Conservation (phyloP, 2,113 vertebrate genomes). For the Leucoraja erinaceus region DNA sequence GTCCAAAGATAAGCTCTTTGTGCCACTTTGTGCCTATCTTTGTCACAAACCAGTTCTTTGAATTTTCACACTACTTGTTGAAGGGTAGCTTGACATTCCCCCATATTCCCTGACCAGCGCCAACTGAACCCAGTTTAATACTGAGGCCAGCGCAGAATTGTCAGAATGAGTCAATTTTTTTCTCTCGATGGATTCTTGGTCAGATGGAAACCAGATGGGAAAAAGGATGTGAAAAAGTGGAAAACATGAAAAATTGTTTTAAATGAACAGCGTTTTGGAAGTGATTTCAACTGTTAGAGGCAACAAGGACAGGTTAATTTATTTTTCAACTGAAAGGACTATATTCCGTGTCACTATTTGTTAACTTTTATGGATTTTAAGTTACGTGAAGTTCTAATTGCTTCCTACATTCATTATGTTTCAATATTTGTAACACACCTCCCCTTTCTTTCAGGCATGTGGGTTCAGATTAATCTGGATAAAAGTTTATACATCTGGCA, state of each 20-base stretch:
- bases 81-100: not conserved
- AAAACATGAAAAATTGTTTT: not conserved
- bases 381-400: not conserved
- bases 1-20: no score
- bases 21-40: no score
- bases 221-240: not conserved
- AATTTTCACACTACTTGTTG: not conserved
- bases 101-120: not conserved
- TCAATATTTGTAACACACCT: constrained; percentile 9
- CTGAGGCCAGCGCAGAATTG: not conserved
- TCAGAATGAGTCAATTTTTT: not conserved
- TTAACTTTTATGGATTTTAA: not conserved
- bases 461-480: not conserved
- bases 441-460: not conserved
- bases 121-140: not conserved
- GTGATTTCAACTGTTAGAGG: not conserved
- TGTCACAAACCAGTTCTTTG: no score
- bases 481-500: constrained; percentile 11
- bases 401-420: constrained; percentile 7
- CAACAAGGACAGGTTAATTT: not conserved
- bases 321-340: not conserved
- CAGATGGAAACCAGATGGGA: constrained; percentile 20
- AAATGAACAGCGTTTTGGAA: not conserved
- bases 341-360: not conserved
- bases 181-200: not conserved